Percentiles rank a stretch among this genome's conserved stretches.
These are phyloP conservation scores for Pteropus alecto DNA, from an alignment of 2,113 vertebrate species.

Conservation along the genomic window DNA sequence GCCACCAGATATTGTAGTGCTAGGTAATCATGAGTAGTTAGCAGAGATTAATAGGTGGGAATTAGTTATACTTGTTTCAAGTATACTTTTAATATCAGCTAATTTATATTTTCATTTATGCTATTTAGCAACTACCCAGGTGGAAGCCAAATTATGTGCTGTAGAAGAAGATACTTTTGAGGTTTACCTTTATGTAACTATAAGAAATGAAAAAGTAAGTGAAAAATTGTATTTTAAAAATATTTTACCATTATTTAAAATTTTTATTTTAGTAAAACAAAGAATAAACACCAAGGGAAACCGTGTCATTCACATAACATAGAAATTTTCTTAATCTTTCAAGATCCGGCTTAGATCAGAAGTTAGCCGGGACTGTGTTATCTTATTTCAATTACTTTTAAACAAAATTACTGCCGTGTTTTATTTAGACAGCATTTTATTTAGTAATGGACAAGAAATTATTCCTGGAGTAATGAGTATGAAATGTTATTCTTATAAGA, in stretches of 20 bases:
- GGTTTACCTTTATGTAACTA: conserved; percentile 90
- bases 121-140: conserved; percentile 82
- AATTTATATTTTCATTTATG: neutral
- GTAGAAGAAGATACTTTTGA: conserved; percentile 81
- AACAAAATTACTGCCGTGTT: neutral
- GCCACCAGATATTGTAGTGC: rapidly evolving
- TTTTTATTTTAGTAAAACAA: neutral
- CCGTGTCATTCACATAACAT: neutral
- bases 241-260: neutral
- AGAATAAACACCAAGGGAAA: neutral
- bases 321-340: neutral
- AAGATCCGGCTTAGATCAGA: neutral
- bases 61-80: neutral
- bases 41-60: neutral
- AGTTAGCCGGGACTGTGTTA: neutral
- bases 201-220: conserved; percentile 89
- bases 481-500: neutral
- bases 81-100: neutral
- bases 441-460: neutral
- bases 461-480: neutral
- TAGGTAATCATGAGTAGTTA: neutral
- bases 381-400: neutral
- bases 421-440: neutral
- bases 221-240: neutral
- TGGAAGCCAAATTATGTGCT: conserved; percentile 87